phyloP scores from a whole-genome alignment of 2,888 invertebrate species.

The Limnephilus marmoratus region DNA sequence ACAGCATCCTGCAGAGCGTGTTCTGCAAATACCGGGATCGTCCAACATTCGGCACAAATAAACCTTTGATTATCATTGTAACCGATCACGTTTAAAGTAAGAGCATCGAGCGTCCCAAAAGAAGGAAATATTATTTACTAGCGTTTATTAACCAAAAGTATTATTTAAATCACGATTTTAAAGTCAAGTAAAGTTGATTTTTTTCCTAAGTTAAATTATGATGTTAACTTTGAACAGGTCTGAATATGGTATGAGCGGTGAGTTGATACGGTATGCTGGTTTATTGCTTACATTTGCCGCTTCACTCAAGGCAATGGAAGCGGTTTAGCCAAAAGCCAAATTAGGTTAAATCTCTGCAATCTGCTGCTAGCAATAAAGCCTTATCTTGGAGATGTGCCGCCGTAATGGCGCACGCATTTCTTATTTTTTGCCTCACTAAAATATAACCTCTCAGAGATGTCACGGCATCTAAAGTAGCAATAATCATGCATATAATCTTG shows the following conservation, averaged over 20 bases:
- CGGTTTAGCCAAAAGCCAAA: constrained; percentile 30
- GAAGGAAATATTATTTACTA: background rate
- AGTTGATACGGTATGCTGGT: background rate
- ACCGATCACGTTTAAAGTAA: background rate
- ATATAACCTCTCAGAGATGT: background rate
- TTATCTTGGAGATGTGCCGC: constrained; percentile 28
- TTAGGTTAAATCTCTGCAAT: constrained; percentile 41
- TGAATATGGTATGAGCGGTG: background rate
- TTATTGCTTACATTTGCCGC: background rate
- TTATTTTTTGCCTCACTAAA: constrained; percentile 2
- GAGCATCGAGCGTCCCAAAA: background rate
- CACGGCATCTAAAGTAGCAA: constrained; percentile 2
- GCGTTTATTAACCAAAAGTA: background rate
- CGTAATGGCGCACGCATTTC: constrained; percentile 24
- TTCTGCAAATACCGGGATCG: background rate
- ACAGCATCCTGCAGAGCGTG: background rate
- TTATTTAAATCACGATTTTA: background rate
- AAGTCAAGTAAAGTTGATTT: background rate
- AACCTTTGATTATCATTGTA: background rate
- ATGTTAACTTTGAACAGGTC: background rate
- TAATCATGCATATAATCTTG: constrained; percentile 29
- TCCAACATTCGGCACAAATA: background rate
- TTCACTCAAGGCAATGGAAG: constrained; percentile 15
- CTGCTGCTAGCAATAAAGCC: constrained; percentile 20
- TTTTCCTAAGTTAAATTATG: background rate